Evolutionary conservation across 2,888 invertebrate genomes (phyloP).

Genomic region (Drosophila fulvimacula): DNA sequence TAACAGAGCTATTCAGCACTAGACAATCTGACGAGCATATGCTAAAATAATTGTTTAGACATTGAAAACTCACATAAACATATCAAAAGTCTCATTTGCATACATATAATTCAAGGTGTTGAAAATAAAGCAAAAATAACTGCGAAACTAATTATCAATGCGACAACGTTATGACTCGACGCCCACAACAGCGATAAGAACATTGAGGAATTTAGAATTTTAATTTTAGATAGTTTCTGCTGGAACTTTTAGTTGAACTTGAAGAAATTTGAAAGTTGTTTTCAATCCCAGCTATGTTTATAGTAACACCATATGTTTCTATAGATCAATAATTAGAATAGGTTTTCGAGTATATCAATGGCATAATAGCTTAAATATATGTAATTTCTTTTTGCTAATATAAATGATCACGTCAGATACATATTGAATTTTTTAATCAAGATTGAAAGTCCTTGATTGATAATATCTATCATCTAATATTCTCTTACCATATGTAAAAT

Average conservation of each 20-base stretch:
- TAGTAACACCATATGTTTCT: neutral
- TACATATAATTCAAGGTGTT: constrained; percentile 23
- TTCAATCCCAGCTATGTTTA: neutral
- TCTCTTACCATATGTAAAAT: neutral
- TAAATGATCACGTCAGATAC: neutral
- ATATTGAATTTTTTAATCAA: no score
- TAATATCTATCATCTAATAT: neutral
- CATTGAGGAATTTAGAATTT: neutral
- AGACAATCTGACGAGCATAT: neutral
- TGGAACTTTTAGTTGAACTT: neutral
- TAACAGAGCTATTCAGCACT: neutral
- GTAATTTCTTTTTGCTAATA: neutral
- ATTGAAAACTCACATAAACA: constrained; percentile 27
- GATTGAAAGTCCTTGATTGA: no score
- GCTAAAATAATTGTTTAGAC: constrained; percentile 26
- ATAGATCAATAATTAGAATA: neutral
- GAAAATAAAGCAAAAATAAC: neutral
- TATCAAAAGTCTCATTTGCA: constrained; percentile 27
- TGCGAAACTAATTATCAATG: constrained; percentile 34
- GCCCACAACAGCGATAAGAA: constrained; percentile 6
- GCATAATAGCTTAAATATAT: neutral
- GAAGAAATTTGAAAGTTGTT: neutral
- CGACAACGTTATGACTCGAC: neutral
- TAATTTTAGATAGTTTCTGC: neutral
- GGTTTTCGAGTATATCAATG: neutral